Conservation (phyloP, 2,888 invertebrate species). For the Philopedon plagiatum region DNA sequence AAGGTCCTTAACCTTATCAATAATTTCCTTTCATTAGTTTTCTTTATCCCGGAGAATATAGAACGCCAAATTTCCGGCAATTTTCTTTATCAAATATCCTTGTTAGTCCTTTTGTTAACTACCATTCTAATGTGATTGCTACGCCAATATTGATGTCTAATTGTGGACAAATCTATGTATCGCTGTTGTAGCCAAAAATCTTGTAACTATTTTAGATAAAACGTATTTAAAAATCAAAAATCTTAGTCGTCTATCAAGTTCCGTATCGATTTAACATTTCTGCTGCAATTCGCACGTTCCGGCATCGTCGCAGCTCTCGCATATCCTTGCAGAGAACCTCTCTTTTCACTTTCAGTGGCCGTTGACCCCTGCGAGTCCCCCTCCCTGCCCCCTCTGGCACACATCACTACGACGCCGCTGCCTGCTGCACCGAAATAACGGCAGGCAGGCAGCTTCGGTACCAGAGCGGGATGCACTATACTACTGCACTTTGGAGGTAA, state of each 20-base stretch:
- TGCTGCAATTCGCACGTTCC: background rate
- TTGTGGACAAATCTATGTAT: too few species aligned
- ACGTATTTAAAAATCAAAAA: too few species aligned
- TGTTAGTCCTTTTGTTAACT: too few species aligned
- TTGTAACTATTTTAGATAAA: too few species aligned
- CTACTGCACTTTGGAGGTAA: slow-evolving; percentile 28
- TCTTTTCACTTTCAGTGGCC: slow-evolving; percentile 66
- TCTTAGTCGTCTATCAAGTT: background rate
- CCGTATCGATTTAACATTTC: background rate
- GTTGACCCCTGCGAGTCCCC: slow-evolving; percentile 58
- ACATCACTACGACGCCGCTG: slow-evolving; percentile 56
- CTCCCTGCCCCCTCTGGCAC: slow-evolving; percentile 53
- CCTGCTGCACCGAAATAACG: slow-evolving; percentile 52
- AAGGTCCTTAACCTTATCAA: too few species aligned
- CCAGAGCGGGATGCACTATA: slow-evolving; percentile 41
- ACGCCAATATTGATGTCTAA: too few species aligned
- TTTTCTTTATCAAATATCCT: too few species aligned
- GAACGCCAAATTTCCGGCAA: too few species aligned
- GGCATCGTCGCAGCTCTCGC: slow-evolving; percentile 41
- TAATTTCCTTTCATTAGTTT: too few species aligned
- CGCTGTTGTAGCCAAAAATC: too few species aligned
- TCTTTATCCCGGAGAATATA: too few species aligned
- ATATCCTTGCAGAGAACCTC: slow-evolving; percentile 63
- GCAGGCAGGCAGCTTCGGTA: slow-evolving; percentile 46
- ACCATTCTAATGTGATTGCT: too few species aligned